Conservation (phyloP, 53 echinoderm and acorn worm species). For the Pentamera pediparva region DNA sequence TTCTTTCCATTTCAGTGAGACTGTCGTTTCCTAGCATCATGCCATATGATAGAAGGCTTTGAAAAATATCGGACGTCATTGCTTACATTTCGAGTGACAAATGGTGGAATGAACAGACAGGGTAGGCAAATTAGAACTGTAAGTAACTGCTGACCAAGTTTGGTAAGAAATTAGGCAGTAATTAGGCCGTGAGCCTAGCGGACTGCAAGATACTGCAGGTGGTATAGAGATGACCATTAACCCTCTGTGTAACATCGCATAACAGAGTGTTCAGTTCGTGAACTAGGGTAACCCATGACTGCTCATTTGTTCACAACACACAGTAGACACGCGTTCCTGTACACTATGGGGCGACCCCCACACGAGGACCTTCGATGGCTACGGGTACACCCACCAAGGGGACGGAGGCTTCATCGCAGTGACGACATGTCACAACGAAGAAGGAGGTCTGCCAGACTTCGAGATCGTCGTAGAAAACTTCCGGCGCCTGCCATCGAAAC, state of each 20-base stretch:
- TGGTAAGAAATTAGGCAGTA: too few relatives aligned
- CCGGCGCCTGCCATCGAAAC: neutral
- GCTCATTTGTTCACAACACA: neutral
- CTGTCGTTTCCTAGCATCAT: too few relatives aligned
- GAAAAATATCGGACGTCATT: too few relatives aligned
- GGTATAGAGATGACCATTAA: neutral
- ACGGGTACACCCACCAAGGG: slow-evolving; percentile 10
- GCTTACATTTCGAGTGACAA: too few relatives aligned
- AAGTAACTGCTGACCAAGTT: too few relatives aligned
- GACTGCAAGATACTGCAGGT: too few relatives aligned
- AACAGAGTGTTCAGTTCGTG: too few relatives aligned
- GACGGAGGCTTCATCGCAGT: slow-evolving; percentile 15
- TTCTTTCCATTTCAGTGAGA: too few relatives aligned
- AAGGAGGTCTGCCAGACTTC: neutral
- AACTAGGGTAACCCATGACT: neutral
- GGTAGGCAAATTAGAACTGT: too few relatives aligned
- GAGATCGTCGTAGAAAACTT: slow-evolving; percentile 17
- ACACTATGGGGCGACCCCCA: slow-evolving; percentile 18
- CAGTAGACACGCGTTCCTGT: neutral
- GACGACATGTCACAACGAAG: neutral
- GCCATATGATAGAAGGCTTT: too few relatives aligned
- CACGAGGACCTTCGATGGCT: slow-evolving; percentile 4
- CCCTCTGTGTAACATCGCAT: neutral
- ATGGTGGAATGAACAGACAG: too few relatives aligned
- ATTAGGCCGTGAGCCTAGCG: too few relatives aligned